Evolutionary conservation across 2,797 vertebrate species (phyloP).

Genomic region (Rhadinocentrus ornatus): DNA sequence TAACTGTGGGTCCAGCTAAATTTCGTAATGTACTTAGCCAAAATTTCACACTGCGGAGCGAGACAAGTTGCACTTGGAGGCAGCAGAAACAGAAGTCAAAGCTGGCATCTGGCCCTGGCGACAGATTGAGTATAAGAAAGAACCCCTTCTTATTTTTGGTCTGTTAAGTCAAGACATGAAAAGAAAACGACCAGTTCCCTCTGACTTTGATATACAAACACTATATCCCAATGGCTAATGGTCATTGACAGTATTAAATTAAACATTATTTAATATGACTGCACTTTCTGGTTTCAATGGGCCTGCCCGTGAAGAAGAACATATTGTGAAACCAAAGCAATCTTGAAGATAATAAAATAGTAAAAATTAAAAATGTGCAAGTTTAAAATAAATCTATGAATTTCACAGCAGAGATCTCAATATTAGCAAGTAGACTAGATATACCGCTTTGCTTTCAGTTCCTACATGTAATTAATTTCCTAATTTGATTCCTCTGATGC

Average conservation of each 20-base stretch:
- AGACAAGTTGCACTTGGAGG: neutral
- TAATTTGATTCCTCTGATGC: neutral
- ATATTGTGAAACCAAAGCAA: neutral
- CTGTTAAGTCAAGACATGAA: neutral
- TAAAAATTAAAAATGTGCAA: conserved; percentile 1
- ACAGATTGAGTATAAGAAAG: neutral
- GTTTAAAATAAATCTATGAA: neutral
- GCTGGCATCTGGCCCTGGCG: neutral
- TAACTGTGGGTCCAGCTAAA: neutral
- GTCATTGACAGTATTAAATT: neutral
- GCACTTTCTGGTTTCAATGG: neutral
- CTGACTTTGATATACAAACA: neutral
- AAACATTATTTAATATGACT: neutral
- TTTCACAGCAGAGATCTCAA: neutral
- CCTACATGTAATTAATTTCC: neutral
- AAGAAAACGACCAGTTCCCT: neutral
- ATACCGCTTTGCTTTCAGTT: neutral
- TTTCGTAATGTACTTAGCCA: neutral
- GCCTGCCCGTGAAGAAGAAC: neutral
- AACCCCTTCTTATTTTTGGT: neutral
- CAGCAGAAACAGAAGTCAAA: neutral
- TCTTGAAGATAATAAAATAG: neutral
- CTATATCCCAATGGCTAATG: neutral
- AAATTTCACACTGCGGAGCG: neutral
- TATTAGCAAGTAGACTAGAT: neutral